Evolutionary conservation across 2,113 vertebrate species (phyloP).

Genomic region (Lepus americanus): DNA sequence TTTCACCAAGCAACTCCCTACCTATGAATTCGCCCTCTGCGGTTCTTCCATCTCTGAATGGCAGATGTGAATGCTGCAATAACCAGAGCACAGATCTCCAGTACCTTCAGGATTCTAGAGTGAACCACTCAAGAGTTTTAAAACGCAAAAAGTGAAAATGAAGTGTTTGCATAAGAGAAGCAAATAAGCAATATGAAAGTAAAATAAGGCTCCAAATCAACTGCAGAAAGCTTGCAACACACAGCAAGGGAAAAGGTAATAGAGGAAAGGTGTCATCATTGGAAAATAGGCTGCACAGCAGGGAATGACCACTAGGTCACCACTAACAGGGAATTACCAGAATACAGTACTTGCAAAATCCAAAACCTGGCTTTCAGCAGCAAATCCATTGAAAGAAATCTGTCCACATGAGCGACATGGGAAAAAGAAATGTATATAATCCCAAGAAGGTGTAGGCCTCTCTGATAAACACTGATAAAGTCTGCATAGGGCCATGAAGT

Average conservation of each 20-base stretch:
- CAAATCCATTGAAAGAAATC: constrained; percentile 43
- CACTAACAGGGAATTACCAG: background rate
- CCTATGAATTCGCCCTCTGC: background rate
- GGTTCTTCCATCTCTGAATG: background rate
- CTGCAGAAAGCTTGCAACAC: background rate
- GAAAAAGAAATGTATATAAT: background rate
- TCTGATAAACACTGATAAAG: background rate
- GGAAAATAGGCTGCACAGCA: background rate
- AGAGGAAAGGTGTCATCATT: background rate
- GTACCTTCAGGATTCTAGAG: background rate
- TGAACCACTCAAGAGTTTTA: background rate
- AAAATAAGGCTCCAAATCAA: constrained; percentile 10
- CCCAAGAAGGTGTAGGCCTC: background rate
- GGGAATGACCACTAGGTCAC: background rate
- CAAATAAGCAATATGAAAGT: background rate
- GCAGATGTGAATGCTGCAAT: constrained; percentile 9
- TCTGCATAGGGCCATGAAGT: background rate
- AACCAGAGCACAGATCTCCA: background rate
- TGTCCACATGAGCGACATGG: background rate
- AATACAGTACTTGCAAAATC: background rate
- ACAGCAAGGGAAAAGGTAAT: background rate
- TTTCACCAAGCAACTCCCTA: background rate
- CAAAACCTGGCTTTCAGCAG: constrained; percentile 22
- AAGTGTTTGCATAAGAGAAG: background rate
- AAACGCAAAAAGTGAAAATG: background rate